Evolutionary conservation across 2,797 vertebrate species (phyloP).

Genomic region (Anomalospiza imberbis): DNA sequence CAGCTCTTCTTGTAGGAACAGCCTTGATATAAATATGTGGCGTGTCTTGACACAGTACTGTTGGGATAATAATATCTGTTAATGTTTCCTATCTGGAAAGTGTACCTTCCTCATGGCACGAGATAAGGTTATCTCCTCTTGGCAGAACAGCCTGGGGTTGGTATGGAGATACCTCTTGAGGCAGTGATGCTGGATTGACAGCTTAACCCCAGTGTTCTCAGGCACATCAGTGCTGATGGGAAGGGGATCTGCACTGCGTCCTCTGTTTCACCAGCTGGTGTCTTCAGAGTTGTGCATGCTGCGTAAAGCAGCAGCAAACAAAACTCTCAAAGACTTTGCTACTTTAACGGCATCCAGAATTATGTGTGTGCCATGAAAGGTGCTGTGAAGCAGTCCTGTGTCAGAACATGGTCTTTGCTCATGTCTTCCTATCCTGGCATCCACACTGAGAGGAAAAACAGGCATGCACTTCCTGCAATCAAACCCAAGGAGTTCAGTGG

Average conservation of each 20-base stretch:
- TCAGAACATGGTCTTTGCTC: background rate
- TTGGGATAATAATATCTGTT: background rate
- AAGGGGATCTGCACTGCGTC: background rate
- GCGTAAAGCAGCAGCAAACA: background rate
- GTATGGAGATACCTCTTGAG: background rate
- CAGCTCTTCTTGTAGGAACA: background rate
- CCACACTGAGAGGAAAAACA: background rate
- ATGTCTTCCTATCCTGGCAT: background rate
- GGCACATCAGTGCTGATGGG: background rate
- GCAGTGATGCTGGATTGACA: background rate
- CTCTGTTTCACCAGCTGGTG: background rate
- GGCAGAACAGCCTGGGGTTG: rapidly evolving
- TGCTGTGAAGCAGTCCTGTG: background rate
- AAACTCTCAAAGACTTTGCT: background rate
- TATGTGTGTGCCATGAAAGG: background rate
- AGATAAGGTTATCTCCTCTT: background rate
- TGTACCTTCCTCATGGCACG: background rate
- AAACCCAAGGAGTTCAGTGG: background rate
- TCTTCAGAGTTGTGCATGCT: background rate
- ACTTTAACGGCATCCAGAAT: background rate
- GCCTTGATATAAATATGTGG: background rate
- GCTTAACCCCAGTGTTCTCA: background rate
- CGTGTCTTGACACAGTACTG: background rate
- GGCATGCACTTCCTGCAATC: background rate
- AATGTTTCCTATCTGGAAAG: background rate